These are phyloP conservation scores for Heliconius hermathena DNA, from an alignment of 1,140 invertebrate genomes.

Conservation along the genomic window DNA sequence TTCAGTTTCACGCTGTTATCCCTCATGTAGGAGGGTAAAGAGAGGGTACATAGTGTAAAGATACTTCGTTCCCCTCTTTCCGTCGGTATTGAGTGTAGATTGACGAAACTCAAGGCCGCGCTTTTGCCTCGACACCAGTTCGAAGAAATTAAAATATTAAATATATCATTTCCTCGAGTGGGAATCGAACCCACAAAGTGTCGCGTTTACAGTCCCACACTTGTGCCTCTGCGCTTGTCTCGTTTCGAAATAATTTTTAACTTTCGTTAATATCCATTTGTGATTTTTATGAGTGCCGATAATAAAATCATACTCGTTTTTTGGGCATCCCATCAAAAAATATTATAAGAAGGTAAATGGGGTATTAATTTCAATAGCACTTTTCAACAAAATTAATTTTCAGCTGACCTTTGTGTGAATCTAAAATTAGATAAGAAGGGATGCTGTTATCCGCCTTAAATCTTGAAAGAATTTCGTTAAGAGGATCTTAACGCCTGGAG, in stretches of 20 bases:
- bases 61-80: too few relatives aligned
- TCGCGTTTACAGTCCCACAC: too few relatives aligned
- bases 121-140: too few relatives aligned
- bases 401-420: slow-evolving; percentile 26
- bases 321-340: neutral
- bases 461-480: slow-evolving; percentile 27
- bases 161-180: too few relatives aligned
- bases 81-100: too few relatives aligned
- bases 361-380: slow-evolving; percentile 26
- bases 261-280: neutral
- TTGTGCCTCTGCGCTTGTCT: too few relatives aligned
- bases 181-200: too few relatives aligned
- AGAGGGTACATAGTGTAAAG: too few relatives aligned
- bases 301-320: neutral
- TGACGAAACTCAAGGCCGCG: too few relatives aligned
- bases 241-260: neutral
- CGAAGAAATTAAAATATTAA: too few relatives aligned
- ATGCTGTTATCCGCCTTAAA: slow-evolving; percentile 26
- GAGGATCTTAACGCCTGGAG: slow-evolving; percentile 23
- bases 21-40: too few relatives aligned
- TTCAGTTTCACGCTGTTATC: too few relatives aligned
- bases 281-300: neutral
- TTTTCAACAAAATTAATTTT: slow-evolving; percentile 27
- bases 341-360: slow-evolving; percentile 16
- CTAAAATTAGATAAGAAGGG: slow-evolving; percentile 28